phyloP scores from a whole-genome alignment of 2,888 invertebrate species.

The Trichopoda pennipes region DNA sequence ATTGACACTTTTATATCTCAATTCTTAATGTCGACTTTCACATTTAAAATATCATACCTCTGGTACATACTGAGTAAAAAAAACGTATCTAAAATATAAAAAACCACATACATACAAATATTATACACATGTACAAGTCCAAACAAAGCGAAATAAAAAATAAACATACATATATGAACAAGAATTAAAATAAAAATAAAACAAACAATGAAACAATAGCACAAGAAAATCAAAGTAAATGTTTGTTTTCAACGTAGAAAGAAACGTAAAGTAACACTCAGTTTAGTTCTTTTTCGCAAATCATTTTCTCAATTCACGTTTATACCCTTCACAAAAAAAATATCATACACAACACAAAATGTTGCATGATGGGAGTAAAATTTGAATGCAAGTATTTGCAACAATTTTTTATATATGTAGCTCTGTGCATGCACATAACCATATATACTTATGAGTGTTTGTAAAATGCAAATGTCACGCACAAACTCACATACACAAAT shows the following conservation, averaged over 20 bases:
- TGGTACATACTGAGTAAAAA: constrained; percentile 59
- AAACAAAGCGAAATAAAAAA: constrained; percentile 7
- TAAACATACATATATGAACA: constrained; percentile 16
- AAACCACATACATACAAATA: constrained; percentile 46
- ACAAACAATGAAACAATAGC: constrained; percentile 22
- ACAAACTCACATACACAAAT: neutral
- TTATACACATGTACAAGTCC: constrained; percentile 1
- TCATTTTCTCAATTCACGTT: constrained; percentile 16
- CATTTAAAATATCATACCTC: constrained; percentile 55
- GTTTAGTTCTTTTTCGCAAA: constrained; percentile 46
- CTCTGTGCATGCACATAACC: neutral
- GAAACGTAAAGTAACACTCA: neutral
- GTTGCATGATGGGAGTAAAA: constrained; percentile 6
- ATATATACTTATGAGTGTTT: neutral
- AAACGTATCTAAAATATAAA: constrained; percentile 63
- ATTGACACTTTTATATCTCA: constrained; percentile 65
- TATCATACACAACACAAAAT: neutral
- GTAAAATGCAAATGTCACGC: neutral
- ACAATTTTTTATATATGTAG: constrained; percentile 10
- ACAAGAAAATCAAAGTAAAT: constrained; percentile 41
- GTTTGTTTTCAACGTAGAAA: constrained; percentile 10
- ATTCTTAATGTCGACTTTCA: constrained; percentile 55
- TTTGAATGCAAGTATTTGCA: constrained; percentile 3
- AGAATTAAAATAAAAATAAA: neutral
- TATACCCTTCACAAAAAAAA: constrained; percentile 6